Percentiles rank a stretch among this genome's conserved stretches.
Evolutionary conservation across 1,140 invertebrate genomes (phyloP).

Genomic region (Paraescarpia echinospica): DNA sequence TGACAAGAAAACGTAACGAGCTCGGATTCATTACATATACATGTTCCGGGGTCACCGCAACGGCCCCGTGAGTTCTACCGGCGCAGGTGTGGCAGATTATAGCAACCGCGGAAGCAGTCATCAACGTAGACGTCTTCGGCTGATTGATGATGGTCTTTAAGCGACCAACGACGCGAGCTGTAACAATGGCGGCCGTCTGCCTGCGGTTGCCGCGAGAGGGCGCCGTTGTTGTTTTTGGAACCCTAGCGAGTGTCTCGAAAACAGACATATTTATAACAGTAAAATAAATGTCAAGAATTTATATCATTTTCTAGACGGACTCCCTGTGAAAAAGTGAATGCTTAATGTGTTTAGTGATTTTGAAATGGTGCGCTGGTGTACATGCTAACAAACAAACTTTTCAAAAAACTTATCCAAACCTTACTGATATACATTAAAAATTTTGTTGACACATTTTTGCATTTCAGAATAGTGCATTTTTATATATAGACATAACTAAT

Average conservation of each 20-base stretch:
- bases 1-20: slow-evolving; percentile 5
- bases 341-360: too few relatives aligned
- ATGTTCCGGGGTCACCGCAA: not conserved
- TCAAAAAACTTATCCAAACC: too few relatives aligned
- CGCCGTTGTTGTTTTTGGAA: not conserved
- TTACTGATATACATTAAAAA: too few relatives aligned
- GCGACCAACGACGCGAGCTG: not conserved
- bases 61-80: not conserved
- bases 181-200: not conserved
- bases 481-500: too few relatives aligned
- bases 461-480: too few relatives aligned
- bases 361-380: too few relatives aligned
- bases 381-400: too few relatives aligned
- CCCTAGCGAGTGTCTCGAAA: not conserved
- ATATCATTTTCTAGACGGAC: too few relatives aligned
- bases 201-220: not conserved
- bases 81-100: not conserved
- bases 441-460: too few relatives aligned
- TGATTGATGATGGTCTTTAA: not conserved
- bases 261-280: not conserved
- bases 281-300: not conserved
- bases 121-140: not conserved
- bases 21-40: not conserved
- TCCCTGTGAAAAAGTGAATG: too few relatives aligned
- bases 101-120: not conserved